phyloP scores from a whole-genome alignment of 1,140 invertebrate genomes.

The Drosophila subpulchrella region DNA sequence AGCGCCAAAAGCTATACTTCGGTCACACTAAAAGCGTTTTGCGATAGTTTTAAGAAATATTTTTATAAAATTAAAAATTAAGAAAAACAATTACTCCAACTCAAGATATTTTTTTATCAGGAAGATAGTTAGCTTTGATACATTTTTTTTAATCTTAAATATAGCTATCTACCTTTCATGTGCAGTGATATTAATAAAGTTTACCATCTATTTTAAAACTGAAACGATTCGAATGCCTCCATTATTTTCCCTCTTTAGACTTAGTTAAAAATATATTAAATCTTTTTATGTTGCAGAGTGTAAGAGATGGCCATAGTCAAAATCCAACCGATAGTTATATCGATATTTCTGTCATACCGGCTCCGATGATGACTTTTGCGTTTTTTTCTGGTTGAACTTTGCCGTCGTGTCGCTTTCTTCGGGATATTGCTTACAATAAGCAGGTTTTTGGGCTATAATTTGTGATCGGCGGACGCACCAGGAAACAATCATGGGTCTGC shows the following conservation, averaged over 20 bases:
- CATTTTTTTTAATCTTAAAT: too few species aligned
- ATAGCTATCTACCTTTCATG: too few species aligned
- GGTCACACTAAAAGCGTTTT: neutral
- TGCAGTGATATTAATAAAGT: too few species aligned
- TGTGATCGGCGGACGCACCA: conserved; percentile 12
- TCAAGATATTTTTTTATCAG: too few species aligned
- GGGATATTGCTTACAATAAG: conserved; percentile 28
- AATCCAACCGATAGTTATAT: neutral
- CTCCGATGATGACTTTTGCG: conserved; percentile 59
- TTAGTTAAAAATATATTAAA: neutral
- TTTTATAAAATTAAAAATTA: neutral
- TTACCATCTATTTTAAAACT: too few species aligned
- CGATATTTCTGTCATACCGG: conserved; percentile 52
- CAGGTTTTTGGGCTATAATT: conserved; percentile 19
- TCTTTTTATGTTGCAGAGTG: neutral
- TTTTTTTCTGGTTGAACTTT: conserved; percentile 73
- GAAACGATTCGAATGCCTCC: too few species aligned
- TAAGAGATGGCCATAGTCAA: neutral
- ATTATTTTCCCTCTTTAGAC: too few species aligned
- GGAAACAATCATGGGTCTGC: conserved; percentile 67
- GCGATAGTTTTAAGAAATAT: conserved; percentile 5
- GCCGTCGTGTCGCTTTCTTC: conserved; percentile 76
- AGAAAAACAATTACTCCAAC: too few species aligned
- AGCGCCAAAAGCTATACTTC: neutral
- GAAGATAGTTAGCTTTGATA: too few species aligned